phyloP scores from a whole-genome alignment of 1,140 invertebrate species.

The Drosophila azteca region DNA sequence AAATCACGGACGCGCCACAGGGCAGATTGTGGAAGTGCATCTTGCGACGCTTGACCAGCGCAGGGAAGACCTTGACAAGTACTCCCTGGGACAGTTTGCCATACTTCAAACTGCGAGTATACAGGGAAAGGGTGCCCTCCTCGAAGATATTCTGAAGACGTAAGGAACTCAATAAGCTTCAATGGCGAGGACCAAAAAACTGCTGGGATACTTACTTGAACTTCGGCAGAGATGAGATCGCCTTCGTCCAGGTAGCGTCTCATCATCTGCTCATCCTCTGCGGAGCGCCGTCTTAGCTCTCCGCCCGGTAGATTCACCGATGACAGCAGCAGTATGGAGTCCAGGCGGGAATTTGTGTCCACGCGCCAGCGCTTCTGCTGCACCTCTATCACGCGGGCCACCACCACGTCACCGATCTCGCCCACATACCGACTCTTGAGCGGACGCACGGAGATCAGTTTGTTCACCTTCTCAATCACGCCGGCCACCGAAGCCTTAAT shows the following conservation, averaged over 20 bases:
- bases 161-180: background rate
- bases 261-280: conserved; percentile 99
- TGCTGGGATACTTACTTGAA: conserved; percentile 82
- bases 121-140: conserved; percentile 96
- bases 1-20: conserved; percentile 94
- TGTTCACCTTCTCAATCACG: conserved; percentile 96
- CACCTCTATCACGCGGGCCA: conserved; percentile 94
- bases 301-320: conserved; percentile 98
- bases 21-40: conserved; percentile 98
- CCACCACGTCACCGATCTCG: conserved; percentile 98
- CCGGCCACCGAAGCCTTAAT: conserved; percentile 97
- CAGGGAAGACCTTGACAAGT: conserved; percentile 95
- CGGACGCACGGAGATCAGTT: conserved; percentile 95
- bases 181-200: too few relatives aligned
- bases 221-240: conserved; percentile 98
- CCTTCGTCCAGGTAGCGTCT: conserved; percentile 96
- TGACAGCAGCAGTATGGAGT: conserved; percentile 94
- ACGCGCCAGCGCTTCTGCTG: conserved; percentile 85
- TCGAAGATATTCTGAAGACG: conserved; percentile 90
- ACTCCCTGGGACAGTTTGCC: conserved; percentile 96
- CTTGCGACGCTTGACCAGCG: conserved; percentile 96
- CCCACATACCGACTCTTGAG: conserved; percentile 95
- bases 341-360: conserved; percentile 95
- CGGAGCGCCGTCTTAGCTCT: conserved; percentile 92
- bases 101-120: conserved; percentile 98